phyloP scores from a whole-genome alignment of 2,888 invertebrate genomes.

The Neria commutata region DNA sequence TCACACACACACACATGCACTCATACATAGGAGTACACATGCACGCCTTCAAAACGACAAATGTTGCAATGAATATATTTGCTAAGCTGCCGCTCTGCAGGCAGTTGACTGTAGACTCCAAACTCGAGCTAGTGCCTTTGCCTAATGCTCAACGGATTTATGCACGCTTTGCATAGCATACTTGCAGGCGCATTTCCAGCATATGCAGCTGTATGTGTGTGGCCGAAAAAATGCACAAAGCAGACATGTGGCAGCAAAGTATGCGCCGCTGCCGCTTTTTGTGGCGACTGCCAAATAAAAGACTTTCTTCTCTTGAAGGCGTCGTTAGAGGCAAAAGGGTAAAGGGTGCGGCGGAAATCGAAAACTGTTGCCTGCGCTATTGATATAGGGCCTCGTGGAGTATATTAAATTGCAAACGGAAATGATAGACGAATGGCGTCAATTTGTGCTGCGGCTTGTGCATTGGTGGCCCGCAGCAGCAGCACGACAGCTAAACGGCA shows the following conservation, averaged over 20 bases:
- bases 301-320: too few relatives aligned
- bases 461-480: too few relatives aligned
- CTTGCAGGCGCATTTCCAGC: conserved; percentile 44
- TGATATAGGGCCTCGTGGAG: conserved; percentile 14
- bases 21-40: conserved; percentile 8
- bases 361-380: conserved; percentile 3
- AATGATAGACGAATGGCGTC: conserved; percentile 48
- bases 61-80: conserved; percentile 59
- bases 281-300: not conserved
- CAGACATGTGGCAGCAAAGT: conserved; percentile 21
- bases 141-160: conserved; percentile 29
- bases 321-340: too few relatives aligned
- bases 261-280: conserved; percentile 7
- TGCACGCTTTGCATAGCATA: conserved; percentile 40
- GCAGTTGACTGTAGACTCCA: too few relatives aligned
- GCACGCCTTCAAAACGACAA: conserved; percentile 39
- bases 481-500: too few relatives aligned
- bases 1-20: conserved; percentile 13
- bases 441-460: conserved; percentile 11
- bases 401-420: conserved; percentile 52
- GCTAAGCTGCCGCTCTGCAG: too few relatives aligned
- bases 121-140: too few relatives aligned
- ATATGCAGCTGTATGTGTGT: not conserved
- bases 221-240: too few relatives aligned
- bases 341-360: too few relatives aligned